Evolutionary conservation across 2,797 vertebrate species (phyloP).

Genomic region (Eulemur mongoz): DNA sequence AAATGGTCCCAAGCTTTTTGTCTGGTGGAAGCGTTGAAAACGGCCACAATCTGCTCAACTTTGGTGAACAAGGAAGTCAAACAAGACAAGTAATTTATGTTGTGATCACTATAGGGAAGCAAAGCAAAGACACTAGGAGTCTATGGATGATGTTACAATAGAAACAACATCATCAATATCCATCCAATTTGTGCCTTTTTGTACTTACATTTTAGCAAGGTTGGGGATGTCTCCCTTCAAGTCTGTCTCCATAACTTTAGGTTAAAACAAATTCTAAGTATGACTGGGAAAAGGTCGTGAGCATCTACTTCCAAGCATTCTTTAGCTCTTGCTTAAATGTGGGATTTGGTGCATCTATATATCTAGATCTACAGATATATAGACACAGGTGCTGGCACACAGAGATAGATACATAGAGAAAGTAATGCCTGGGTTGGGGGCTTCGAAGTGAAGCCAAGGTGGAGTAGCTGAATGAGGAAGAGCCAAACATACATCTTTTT

Average conservation of each 20-base stretch:
- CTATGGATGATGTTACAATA: conserved; percentile 87
- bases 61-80: conserved; percentile 96
- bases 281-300: conserved; percentile 32
- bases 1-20: conserved; percentile 99
- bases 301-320: background rate
- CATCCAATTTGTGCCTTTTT: conserved; percentile 86
- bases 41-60: conserved; percentile 99
- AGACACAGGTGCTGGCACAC: background rate
- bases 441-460: background rate
- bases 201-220: conserved; percentile 95
- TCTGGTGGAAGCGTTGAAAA: conserved; percentile 98
- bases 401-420: background rate
- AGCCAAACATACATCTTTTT: background rate
- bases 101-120: conserved; percentile 91
- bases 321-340: conserved; percentile 15
- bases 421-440: background rate
- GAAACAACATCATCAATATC: conserved; percentile 88
- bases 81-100: conserved; percentile 99
- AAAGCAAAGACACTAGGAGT: conserved; percentile 92
- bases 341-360: background rate
- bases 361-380: background rate
- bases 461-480: background rate
- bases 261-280: conserved; percentile 77
- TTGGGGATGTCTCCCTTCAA: conserved; percentile 90
- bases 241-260: conserved; percentile 89